Conservation (phyloP, 2,113 vertebrate genomes). For the Chauna torquata region DNA sequence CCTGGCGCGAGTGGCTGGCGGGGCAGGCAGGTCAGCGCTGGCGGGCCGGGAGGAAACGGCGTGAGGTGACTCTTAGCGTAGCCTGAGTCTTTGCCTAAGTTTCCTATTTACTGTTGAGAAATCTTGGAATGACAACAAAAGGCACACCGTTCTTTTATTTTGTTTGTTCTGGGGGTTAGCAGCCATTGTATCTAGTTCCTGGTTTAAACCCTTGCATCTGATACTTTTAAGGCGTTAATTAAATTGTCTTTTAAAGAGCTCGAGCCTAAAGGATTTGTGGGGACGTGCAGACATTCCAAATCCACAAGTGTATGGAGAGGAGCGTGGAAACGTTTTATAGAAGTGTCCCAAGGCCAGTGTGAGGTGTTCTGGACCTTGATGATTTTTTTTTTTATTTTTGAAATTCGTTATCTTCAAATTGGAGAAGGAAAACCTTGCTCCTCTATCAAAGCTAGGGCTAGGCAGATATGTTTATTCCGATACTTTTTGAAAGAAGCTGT, state of each 20-base stretch:
- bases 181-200: neutral
- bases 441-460: neutral
- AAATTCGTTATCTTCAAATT: neutral
- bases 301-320: neutral
- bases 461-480: neutral
- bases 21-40: neutral
- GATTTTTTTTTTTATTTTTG: neutral
- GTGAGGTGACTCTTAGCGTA: neutral
- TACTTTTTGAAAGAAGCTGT: neutral
- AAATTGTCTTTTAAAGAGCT: neutral
- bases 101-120: neutral
- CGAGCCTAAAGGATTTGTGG: neutral
- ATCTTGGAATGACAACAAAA: neutral
- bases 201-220: neutral
- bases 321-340: neutral
- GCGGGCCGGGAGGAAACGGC: too few species aligned
- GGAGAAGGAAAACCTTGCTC: neutral
- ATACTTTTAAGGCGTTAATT: neutral
- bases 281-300: neutral
- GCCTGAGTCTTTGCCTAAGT: neutral
- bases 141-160: neutral
- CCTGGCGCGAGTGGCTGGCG: fast-evolving
- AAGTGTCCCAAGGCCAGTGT: neutral
- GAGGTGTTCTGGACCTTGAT: neutral
- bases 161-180: neutral